Percentiles rank a stretch among this genome's conserved stretches.
Evolutionary conservation across 2,888 invertebrate genomes (phyloP).

Genomic region (Aethes cnicana): DNA sequence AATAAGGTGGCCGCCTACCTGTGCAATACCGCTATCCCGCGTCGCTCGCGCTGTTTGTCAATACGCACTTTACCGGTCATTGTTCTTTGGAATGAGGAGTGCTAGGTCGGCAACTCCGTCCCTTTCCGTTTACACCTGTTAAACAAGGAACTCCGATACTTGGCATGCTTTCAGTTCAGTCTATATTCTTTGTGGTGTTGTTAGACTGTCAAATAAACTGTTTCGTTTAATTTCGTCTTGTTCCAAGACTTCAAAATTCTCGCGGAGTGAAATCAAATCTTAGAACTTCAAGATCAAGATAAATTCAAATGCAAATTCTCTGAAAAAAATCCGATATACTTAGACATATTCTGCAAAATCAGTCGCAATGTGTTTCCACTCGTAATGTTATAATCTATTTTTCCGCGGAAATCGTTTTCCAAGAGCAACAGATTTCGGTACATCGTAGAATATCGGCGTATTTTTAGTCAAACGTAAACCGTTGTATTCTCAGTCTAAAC

Average conservation of each 20-base stretch:
- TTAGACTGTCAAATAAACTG: not conserved
- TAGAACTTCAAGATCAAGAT: conserved; percentile 8
- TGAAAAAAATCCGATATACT: not conserved
- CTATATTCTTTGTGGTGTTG: too few relatives aligned
- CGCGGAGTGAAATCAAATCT: not conserved
- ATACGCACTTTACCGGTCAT: conserved; percentile 13
- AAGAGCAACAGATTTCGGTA: conserved; percentile 6
- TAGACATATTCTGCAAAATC: conserved; percentile 4
- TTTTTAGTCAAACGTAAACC: conserved; percentile 28
- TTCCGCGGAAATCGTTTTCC: conserved; percentile 17
- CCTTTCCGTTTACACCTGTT: too few relatives aligned
- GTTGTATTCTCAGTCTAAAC: conserved; percentile 23
- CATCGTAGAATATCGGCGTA: conserved; percentile 14
- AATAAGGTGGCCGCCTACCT: conserved; percentile 1
- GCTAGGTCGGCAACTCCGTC: not conserved
- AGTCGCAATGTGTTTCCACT: conserved; percentile 16
- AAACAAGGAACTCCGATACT: too few relatives aligned
- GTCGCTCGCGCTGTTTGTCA: conserved; percentile 6
- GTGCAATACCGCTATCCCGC: conserved; percentile 12
- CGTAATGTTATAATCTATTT: conserved; percentile 10
- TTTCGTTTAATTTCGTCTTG: too few relatives aligned
- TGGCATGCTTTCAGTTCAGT: too few relatives aligned
- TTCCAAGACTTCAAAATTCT: too few relatives aligned
- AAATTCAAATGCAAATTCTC: conserved; percentile 3
- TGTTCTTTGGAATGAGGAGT: not conserved